Evolutionary conservation across 2,797 vertebrate species (phyloP).

Genomic region (Craterocephalus amniculus): DNA sequence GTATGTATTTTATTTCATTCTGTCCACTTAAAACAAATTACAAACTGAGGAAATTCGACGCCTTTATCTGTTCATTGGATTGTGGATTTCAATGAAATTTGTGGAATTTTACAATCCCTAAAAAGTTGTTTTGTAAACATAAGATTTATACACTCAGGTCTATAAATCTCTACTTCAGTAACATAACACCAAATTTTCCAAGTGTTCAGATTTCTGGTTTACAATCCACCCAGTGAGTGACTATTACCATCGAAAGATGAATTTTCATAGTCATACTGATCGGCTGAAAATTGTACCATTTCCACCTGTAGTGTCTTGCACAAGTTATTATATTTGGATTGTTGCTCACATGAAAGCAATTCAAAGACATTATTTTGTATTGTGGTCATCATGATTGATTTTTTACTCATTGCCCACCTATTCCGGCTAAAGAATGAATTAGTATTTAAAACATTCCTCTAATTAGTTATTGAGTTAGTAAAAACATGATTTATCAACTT

Average conservation of each 20-base stretch:
- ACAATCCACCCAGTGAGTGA: background rate
- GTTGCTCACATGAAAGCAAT: background rate
- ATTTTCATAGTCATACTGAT: background rate
- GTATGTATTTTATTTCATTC: background rate
- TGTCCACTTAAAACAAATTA: background rate
- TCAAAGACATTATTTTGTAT: background rate
- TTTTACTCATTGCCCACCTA: background rate
- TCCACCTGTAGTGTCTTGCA: background rate
- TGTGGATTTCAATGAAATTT: background rate
- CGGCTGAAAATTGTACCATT: background rate
- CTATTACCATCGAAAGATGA: background rate
- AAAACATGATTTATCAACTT: background rate
- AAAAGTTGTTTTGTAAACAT: background rate
- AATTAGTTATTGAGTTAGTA: background rate
- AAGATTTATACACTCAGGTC: background rate
- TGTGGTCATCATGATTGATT: background rate
- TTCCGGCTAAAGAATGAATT: background rate
- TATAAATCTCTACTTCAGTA: background rate
- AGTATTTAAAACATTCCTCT: background rate
- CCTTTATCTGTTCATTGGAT: background rate
- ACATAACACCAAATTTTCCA: background rate
- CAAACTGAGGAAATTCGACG: background rate
- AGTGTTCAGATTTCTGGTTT: background rate
- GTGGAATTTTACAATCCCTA: background rate
- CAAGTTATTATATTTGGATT: background rate